These are phyloP conservation scores for Polypedilum pembai DNA, from an alignment of 1,140 invertebrate genomes.

Conservation along the genomic window DNA sequence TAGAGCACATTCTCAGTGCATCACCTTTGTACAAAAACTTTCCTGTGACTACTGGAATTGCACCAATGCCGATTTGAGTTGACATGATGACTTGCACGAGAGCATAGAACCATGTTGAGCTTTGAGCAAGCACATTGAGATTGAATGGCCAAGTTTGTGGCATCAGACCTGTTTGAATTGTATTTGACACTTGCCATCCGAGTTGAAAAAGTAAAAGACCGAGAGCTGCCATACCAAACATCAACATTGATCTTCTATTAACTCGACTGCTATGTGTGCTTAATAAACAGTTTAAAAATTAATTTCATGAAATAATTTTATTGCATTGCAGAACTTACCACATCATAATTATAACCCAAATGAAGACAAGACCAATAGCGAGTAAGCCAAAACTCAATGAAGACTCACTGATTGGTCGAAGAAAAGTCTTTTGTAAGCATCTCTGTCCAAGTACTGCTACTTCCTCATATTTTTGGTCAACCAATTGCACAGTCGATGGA, in stretches of 20 bases:
- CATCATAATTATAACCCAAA: constrained; percentile 43
- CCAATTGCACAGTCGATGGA: constrained; percentile 35
- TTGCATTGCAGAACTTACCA: constrained; percentile 36
- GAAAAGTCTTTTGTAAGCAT: constrained; percentile 35
- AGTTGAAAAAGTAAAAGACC: constrained; percentile 37
- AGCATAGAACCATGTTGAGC: constrained; percentile 42
- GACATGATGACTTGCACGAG: constrained; percentile 41
- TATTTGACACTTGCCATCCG: constrained; percentile 41
- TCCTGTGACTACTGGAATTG: constrained; percentile 41
- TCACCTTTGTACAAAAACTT: constrained; percentile 44
- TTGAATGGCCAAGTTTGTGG: constrained; percentile 40
- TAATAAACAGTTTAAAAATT: constrained; percentile 5
- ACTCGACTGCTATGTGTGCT: constrained; percentile 42
- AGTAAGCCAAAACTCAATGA: constrained; percentile 40
- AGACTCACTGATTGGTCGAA: constrained; percentile 42
- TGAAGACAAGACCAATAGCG: constrained; percentile 38
- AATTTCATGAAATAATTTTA: neutral
- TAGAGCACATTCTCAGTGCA: constrained; percentile 41
- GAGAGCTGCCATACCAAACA: constrained; percentile 38
- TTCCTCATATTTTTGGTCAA: neutral
- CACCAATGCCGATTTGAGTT: constrained; percentile 40
- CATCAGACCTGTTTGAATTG: constrained; percentile 37
- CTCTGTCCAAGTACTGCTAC: neutral
- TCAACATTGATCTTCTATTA: constrained; percentile 38
- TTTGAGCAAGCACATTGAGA: constrained; percentile 34